Evolutionary conservation across 2,888 invertebrate species (phyloP).

Genomic region (Heteropelma amictum): DNA sequence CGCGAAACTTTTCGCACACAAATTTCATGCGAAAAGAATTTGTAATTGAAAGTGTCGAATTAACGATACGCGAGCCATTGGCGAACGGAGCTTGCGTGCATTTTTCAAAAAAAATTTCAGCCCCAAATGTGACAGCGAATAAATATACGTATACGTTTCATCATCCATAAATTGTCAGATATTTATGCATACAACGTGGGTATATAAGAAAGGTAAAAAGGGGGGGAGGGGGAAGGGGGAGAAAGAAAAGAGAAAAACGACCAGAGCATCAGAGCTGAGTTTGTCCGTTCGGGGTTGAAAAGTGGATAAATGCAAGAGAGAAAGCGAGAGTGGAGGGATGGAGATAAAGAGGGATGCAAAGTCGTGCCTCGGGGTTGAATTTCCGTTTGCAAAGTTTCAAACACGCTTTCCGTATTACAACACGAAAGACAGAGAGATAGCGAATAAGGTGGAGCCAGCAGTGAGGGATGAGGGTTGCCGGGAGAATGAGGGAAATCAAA

Average conservation of each 20-base stretch:
- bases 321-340: conserved; percentile 29
- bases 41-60: no score
- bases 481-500: no score
- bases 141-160: no score
- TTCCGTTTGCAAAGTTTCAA: conserved; percentile 69
- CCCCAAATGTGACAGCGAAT: no score
- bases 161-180: no score
- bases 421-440: conserved; percentile 51
- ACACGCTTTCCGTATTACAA: conserved; percentile 71
- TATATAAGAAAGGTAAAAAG: no score
- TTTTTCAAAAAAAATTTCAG: no score
- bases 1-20: no score
- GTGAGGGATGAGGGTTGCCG: conserved; percentile 21
- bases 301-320: conserved; percentile 40
- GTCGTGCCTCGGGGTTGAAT: conserved; percentile 52
- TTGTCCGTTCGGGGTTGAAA: conserved; percentile 35
- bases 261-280: conserved; percentile 41
- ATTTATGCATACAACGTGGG: no score
- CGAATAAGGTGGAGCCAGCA: conserved; percentile 25
- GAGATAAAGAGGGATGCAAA: conserved; percentile 42
- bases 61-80: no score
- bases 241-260: conserved; percentile 24
- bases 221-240: conserved; percentile 23
- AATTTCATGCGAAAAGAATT: no score
- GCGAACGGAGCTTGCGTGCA: no score